Evolutionary conservation across 2,797 vertebrate species (phyloP), one percentile per base, ranked within the genome.

Genomic region (Mus minutoides): DNA sequence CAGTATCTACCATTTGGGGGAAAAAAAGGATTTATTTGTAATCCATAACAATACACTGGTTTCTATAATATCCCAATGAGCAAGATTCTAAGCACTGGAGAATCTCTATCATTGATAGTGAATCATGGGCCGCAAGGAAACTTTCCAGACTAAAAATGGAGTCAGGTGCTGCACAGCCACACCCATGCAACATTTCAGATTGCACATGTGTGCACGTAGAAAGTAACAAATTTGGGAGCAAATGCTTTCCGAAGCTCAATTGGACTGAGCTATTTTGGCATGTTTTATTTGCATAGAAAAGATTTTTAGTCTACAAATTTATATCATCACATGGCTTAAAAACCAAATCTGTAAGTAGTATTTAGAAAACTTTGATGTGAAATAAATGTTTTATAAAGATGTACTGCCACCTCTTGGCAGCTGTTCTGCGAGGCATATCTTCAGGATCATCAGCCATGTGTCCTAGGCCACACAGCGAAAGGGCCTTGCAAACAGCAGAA

Each of bases 401-500:
- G 97, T 98, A 98, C 98, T 98, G 98, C 98, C 98, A 98, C 92
- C 98, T 98, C 94, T 98, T 95, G 98, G 97, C 60, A 96, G 78
- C 71, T 94, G n/a, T 64, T 73, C 73, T 4, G 1, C 31, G 92
- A 58, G 96, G 56, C 58, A 82, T 62, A 86, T 10, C 31, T 8
- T 91, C 11, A 24, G 46, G 54, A 31, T 46, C 79, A 79, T 60
- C 49, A 22, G 11, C 14, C 34, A 31, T 29, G 24, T 19, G 16
- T 14, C 40, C n/a, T 43, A 31, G 14, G 9, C 11, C 24, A n/a
- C 5, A 22, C 17, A 31, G 6, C 16, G 43, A 34, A 83, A 62
- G 0, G 3, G 24, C 16, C 9, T 3, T 8, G 43, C 46, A 79
- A 46, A 58, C 24, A n/a, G 6, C 3, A 34, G 37, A 17, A 49